Evolutionary conservation across 53 echinoderm and acorn worm species (phyloP).

Genomic region (Mesocentrotus franciscanus): DNA sequence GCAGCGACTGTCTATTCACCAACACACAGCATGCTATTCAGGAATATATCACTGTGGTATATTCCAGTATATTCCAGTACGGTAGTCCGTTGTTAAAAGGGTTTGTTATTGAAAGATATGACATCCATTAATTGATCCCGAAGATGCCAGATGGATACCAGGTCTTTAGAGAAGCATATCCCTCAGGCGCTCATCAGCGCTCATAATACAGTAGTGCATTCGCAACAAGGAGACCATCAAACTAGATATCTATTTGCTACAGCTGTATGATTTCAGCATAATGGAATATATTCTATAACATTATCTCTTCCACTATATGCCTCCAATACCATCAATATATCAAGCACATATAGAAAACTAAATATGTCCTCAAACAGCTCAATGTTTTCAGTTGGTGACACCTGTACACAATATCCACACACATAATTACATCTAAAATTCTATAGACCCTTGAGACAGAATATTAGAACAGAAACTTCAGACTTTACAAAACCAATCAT

Average conservation of each 20-base stretch:
- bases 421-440: not conserved
- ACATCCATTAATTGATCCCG: constrained; percentile 45
- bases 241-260: not conserved
- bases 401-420: not conserved
- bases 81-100: not conserved
- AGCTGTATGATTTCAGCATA: not conserved
- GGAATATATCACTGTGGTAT: constrained; percentile 32
- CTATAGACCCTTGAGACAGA: not conserved
- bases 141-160: constrained; percentile 22
- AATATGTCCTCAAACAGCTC: not conserved
- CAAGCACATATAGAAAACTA: not conserved
- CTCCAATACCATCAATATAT: not conserved
- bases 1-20: not conserved
- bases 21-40: not conserved
- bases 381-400: not conserved
- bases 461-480: too few relatives aligned
- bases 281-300: not conserved
- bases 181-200: constrained; percentile 1
- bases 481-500: too few relatives aligned
- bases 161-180: constrained; percentile 10
- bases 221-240: not conserved
- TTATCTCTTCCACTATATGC: not conserved
- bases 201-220: not conserved
- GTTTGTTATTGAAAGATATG: constrained; percentile 48
- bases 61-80: constrained; percentile 62